A percentile compares a stretch with the other conserved stretches of the same genome.
These are phyloP conservation scores for Poeciliopsis turrubarensis DNA, from an alignment of 2,113 vertebrate species.

Conservation along the genomic window DNA sequence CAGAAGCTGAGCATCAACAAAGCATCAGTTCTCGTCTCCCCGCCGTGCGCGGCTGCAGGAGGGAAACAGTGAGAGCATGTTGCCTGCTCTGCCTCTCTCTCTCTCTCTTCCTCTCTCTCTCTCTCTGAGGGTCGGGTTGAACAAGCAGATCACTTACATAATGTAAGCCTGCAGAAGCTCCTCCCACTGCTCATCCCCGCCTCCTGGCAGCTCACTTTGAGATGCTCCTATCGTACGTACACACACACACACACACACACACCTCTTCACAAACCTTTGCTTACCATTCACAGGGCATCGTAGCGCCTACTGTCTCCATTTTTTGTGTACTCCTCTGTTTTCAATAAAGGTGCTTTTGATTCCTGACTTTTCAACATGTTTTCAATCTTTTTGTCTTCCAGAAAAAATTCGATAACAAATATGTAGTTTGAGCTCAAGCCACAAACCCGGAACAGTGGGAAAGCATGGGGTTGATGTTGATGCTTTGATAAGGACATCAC, in stretches of 20 bases:
- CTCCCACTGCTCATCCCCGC: slow-evolving; percentile 47
- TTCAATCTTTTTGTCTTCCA: not conserved
- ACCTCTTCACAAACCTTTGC: slow-evolving; percentile 1
- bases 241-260: slow-evolving; percentile 19
- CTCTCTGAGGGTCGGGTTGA: slow-evolving; percentile 52
- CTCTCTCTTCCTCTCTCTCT: not conserved
- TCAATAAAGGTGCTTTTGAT: not conserved
- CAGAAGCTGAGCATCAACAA: slow-evolving; percentile 69
- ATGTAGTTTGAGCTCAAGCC: too few species aligned
- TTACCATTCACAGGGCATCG: slow-evolving; percentile 16
- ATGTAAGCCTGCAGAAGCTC: slow-evolving; percentile 72
- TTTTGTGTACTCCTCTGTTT: not conserved
- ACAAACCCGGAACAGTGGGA: too few species aligned
- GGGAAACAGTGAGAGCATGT: slow-evolving; percentile 44
- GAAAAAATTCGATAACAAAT: not conserved
- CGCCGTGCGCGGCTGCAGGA: slow-evolving; percentile 28
- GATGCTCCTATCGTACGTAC: not conserved
- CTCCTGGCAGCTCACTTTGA: slow-evolving; percentile 15
- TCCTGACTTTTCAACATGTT: not conserved
- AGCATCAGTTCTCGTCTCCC: slow-evolving; percentile 58
- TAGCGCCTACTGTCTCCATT: not conserved
- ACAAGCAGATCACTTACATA: slow-evolving; percentile 57
- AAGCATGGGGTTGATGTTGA: too few species aligned
- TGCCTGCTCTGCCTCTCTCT: slow-evolving; percentile 34
- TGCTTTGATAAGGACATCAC: too few species aligned